Percentiles rank a stretch among this genome's conserved stretches.
Conservation (phyloP, 1,140 invertebrate genomes). For the Orchesella cincta region DNA sequence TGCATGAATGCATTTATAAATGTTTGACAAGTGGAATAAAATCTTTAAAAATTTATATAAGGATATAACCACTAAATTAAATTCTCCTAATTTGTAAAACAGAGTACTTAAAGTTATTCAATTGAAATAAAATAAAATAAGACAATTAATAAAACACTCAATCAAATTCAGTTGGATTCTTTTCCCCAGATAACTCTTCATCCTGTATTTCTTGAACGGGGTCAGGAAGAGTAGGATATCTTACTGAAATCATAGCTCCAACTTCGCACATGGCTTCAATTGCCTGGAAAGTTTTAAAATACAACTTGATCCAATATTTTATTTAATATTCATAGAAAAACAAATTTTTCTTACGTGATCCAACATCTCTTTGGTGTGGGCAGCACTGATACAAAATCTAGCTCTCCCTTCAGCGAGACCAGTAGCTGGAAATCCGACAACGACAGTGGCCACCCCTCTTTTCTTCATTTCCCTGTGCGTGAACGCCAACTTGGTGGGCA, state of each 20-base stretch:
- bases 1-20: no score
- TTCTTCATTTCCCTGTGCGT: constrained; percentile 81
- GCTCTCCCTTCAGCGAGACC: constrained; percentile 90
- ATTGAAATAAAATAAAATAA: neutral
- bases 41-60: no score
- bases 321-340: constrained; percentile 14
- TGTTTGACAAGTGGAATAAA: no score
- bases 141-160: neutral
- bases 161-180: neutral
- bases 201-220: constrained; percentile 33
- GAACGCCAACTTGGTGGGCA: constrained; percentile 89
- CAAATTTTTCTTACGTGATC: constrained; percentile 70
- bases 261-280: constrained; percentile 71
- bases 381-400: constrained; percentile 92
- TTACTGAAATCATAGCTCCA: constrained; percentile 69
- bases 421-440: constrained; percentile 97
- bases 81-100: no score
- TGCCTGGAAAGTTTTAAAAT: constrained; percentile 58
- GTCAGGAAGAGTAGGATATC: constrained; percentile 63
- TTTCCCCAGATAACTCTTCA: constrained; percentile 22
- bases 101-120: neutral
- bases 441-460: constrained; percentile 85
- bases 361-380: constrained; percentile 93
- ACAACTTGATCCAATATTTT: constrained; percentile 24
- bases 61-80: no score